Percentiles rank a stretch among this genome's conserved stretches.
phyloP scores from a whole-genome alignment of 2,888 invertebrate species.

The Podotricha telesiphe region DNA sequence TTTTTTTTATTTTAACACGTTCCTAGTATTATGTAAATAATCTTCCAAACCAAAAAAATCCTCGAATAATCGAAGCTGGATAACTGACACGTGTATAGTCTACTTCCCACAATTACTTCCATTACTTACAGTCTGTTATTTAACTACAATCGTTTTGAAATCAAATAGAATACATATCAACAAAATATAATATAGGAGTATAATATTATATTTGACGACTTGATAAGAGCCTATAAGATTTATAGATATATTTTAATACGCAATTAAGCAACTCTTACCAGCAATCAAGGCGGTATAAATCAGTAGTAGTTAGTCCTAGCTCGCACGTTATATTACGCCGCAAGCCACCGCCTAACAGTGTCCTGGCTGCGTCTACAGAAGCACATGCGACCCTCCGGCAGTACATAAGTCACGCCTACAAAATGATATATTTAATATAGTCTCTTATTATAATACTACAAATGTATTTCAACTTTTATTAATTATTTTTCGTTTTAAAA shows the following conservation, averaged over 20 bases:
- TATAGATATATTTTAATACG: conserved; percentile 10
- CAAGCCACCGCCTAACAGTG: conserved; percentile 32
- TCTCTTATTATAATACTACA: conserved; percentile 8
- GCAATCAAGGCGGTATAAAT: conserved; percentile 26
- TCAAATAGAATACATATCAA: background rate
- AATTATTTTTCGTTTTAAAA: background rate
- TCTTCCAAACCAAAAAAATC: no score
- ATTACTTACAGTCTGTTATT: no score
- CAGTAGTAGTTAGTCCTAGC: conserved; percentile 21
- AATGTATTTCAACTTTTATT: background rate
- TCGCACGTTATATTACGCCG: conserved; percentile 25
- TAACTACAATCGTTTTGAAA: background rate
- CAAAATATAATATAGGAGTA: background rate
- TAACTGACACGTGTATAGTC: no score
- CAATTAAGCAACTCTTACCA: conserved; percentile 23
- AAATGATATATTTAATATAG: conserved; percentile 40
- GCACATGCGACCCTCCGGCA: conserved; percentile 42
- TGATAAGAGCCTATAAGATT: conserved; percentile 7
- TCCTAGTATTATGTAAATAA: no score
- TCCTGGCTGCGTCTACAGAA: conserved; percentile 35
- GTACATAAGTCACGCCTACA: conserved; percentile 39
- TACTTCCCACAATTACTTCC: no score
- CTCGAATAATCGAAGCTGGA: no score
- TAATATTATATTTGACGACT: background rate
- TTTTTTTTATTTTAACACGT: no score